Conservation (phyloP, 2,888 invertebrate species). For the Epinotia brunnichana region DNA sequence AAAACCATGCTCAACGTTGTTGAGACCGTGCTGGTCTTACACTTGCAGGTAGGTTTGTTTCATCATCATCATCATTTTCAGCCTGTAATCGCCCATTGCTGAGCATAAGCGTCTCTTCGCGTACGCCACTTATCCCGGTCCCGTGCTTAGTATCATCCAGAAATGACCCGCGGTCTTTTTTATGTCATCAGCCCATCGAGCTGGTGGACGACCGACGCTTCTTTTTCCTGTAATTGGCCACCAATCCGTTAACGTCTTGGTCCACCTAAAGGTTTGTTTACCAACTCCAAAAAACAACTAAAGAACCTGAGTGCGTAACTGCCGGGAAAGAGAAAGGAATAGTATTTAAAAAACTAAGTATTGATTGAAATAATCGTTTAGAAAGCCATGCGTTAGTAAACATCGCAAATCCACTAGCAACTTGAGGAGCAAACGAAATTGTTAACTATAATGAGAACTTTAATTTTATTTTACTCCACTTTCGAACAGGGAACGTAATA, state of each 20-base stretch:
- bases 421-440: not conserved
- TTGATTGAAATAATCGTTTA: not conserved
- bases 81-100: no score
- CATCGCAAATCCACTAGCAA: not conserved
- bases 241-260: no score
- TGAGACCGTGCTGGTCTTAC: conserved; percentile 3
- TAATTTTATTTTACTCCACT: conserved; percentile 2
- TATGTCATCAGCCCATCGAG: no score
- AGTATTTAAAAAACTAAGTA: not conserved
- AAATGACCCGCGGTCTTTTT: no score
- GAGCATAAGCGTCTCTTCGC: no score
- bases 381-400: not conserved
- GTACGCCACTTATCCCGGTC: no score
- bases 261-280: no score
- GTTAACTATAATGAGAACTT: not conserved
- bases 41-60: not conserved
- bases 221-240: no score
- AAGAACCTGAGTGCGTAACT: not conserved
- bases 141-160: no score
- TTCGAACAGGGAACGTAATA: not conserved
- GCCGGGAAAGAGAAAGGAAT: not conserved
- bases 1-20: not conserved
- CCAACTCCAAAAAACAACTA: not conserved
- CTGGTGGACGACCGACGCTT: no score
- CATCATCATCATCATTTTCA: no score